Evolutionary conservation across 2,113 vertebrate species (phyloP), one percentile per base, ranked within the genome.

Genomic region (Thunnus thynnus): DNA sequence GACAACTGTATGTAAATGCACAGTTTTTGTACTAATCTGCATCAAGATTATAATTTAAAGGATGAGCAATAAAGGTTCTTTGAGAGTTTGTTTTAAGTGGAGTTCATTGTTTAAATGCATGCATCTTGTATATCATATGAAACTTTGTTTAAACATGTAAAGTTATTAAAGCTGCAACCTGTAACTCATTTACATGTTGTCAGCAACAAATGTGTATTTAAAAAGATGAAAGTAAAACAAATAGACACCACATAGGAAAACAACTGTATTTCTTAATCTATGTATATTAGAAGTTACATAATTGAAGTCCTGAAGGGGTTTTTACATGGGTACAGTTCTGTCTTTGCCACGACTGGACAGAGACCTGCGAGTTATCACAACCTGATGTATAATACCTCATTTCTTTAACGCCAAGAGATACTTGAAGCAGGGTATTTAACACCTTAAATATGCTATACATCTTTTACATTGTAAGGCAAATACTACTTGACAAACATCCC

Each of bases 211-310:
- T 9, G 7, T 9, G 7, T 41, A 41, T 41, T 41, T 41, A 41
- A 41, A 8, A 41, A 27, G 1, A 48, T 11, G 13, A 13, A 48
- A 46, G 20, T 61, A 17, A 72, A 56, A 56, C 1, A 65, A 70
- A 81, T 0, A 62, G 4, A 77, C 36, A 72, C 30, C 30, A 66
- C 50, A 47, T 83, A 76, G 54, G 73, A 82, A 89, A 94, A 94
- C 88, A 88, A 80, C 25, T 84, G 84, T 72, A 88, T 94, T 95
- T 94, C 94, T 93, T 94, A 86, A 73, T 86, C 72, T 41, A 41
- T 41, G 36, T 85, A 88, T 89, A 85, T 80, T 91, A 87, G 89
- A 87, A 89, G 83, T 69, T 93, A 95, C 94, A 94, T 75, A 86
- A 89, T 75, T 93, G 78, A 82, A 88, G 73, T 85, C 90, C 91